phyloP scores from a whole-genome alignment of 2,888 invertebrate species.

The Ecdyonurus torrentis region DNA sequence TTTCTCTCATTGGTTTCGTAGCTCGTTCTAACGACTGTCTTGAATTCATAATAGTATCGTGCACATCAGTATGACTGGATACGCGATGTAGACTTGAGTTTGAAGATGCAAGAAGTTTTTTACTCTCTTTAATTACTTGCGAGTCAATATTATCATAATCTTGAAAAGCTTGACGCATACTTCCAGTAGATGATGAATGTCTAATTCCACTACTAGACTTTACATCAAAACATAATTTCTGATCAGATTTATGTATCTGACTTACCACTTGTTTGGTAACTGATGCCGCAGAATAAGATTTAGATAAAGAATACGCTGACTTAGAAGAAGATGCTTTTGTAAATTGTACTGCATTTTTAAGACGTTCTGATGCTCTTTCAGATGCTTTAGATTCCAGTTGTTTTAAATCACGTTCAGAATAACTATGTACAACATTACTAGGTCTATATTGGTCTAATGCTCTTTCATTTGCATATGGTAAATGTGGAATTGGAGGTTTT shows the following conservation, averaged over 20 bases:
- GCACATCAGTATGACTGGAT: no score
- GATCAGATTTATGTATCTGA: not conserved
- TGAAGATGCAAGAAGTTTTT: no score
- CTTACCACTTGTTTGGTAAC: constrained; percentile 11
- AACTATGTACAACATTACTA: constrained; percentile 42
- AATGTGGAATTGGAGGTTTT: constrained; percentile 35
- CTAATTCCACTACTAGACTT: not conserved
- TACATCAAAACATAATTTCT: not conserved
- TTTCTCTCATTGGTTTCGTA: not conserved
- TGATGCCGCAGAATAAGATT: constrained; percentile 13
- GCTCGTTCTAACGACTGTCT: not conserved
- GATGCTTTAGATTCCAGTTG: constrained; percentile 48
- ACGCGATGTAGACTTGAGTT: no score
- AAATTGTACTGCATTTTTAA: constrained; percentile 22
- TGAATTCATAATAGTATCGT: not conserved
- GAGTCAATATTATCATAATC: no score
- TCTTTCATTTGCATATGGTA: constrained; percentile 57
- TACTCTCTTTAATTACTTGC: no score
- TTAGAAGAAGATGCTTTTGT: not conserved
- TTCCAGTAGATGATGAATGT: not conserved
- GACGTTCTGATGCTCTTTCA: constrained; percentile 48
- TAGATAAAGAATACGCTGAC: constrained; percentile 10
- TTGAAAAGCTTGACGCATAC: no score
- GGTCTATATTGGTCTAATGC: constrained; percentile 48
- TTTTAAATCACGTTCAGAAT: constrained; percentile 47